Evolutionary conservation across 2,113 vertebrate genomes (phyloP).

Genomic region (Ctenomys sociabilis): DNA sequence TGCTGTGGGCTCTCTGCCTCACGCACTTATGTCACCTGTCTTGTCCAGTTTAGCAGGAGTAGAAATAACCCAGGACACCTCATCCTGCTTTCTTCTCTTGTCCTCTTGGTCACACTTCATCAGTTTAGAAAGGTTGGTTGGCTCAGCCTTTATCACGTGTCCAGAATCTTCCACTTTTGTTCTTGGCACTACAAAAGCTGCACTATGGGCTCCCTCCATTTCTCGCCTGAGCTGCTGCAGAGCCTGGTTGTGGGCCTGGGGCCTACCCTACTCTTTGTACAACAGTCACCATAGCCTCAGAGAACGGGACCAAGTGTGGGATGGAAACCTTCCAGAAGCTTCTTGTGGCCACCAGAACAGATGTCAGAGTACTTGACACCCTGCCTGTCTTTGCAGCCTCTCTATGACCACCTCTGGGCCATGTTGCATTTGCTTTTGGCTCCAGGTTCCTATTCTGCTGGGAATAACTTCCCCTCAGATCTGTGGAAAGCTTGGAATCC

Average conservation of each 20-base stretch:
- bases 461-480: neutral
- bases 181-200: neutral
- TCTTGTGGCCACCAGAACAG: neutral
- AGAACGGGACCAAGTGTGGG: neutral
- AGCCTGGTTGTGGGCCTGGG: too few species aligned
- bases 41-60: neutral
- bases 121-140: neutral
- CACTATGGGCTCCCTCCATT: neutral
- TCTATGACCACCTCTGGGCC: neutral
- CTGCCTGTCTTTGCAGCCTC: neutral
- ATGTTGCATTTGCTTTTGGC: fast-evolving
- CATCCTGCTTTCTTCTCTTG: neutral
- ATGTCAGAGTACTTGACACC: neutral
- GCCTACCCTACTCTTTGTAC: fast-evolving
- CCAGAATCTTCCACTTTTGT: neutral
- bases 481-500: neutral
- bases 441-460: neutral
- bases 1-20: neutral
- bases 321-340: neutral
- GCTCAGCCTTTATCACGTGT: neutral
- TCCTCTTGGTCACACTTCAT: neutral
- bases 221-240: too few species aligned
- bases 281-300: neutral
- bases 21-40: neutral
- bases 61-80: fast-evolving